phyloP scores from a whole-genome alignment of 2,888 invertebrate genomes.

The Halictus ligatus region DNA sequence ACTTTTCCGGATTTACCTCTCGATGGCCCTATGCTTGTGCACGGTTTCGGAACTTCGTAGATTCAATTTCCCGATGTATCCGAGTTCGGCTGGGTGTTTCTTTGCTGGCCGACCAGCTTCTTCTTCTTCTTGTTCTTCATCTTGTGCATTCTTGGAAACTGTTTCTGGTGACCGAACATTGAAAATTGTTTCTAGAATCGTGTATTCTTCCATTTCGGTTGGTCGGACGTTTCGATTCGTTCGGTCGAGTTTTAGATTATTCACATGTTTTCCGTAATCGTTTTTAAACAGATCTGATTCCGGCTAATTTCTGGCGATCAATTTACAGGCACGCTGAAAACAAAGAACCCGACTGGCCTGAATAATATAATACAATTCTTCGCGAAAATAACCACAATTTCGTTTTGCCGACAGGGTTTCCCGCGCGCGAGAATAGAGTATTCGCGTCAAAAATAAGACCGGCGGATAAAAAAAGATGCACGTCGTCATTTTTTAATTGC shows the following conservation, averaged over 20 bases:
- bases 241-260: not conserved
- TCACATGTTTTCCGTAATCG: not conserved
- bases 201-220: not conserved
- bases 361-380: not conserved
- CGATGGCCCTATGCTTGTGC: not conserved
- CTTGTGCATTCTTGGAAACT: not conserved
- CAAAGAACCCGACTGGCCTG: not conserved
- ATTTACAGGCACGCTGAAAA: not conserved
- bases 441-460: constrained; percentile 7
- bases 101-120: not conserved
- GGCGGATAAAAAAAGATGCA: not conserved
- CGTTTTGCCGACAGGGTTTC: too few relatives aligned
- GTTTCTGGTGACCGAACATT: not conserved
- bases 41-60: not conserved
- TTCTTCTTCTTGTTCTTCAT: not conserved
- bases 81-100: not conserved
- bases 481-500: not conserved
- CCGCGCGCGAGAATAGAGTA: not conserved
- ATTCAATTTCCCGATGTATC: not conserved
- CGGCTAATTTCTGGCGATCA: constrained; percentile 15
- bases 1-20: too few relatives aligned
- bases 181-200: not conserved
- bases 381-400: not conserved
- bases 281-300: not conserved
- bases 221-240: not conserved